These are phyloP conservation scores for Lobophora halterata DNA, from an alignment of 2,888 invertebrate species.

Conservation along the genomic window DNA sequence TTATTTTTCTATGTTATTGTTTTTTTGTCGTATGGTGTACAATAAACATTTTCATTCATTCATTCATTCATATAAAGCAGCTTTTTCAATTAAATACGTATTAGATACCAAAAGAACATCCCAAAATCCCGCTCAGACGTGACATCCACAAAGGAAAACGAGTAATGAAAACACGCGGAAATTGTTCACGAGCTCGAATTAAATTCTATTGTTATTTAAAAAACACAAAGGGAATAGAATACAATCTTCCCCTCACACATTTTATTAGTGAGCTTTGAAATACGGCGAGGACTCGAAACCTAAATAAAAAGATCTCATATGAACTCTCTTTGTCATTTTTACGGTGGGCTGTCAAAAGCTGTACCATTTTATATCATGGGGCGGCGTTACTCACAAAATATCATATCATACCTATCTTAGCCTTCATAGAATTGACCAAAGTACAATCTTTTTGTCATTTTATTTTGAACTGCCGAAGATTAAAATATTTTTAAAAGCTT, in stretches of 20 bases:
- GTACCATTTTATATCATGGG: constrained; percentile 63
- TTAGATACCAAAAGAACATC: constrained; percentile 29
- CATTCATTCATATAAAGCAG: no score
- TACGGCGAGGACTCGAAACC: constrained; percentile 66
- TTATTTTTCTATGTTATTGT: no score
- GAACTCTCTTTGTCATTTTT: constrained; percentile 68
- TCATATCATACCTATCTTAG: constrained; percentile 17
- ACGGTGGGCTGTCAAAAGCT: constrained; percentile 67
- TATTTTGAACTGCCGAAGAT: no score
- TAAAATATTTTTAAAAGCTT: no score
- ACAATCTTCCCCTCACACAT: constrained; percentile 58
- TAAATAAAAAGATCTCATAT: constrained; percentile 71
- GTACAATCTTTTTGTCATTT: no score
- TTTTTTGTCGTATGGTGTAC: no score
- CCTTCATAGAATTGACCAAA: constrained; percentile 1
- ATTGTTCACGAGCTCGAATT: constrained; percentile 41
- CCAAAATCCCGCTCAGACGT: constrained; percentile 33
- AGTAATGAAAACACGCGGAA: constrained; percentile 43
- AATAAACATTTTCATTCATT: no score
- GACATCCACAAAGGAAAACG: constrained; percentile 33
- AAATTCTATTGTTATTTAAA: constrained; percentile 51
- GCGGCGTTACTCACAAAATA: constrained; percentile 37
- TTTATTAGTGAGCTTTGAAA: constrained; percentile 63
- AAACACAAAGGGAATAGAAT: constrained; percentile 44
- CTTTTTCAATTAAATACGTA: constrained; percentile 25